phyloP scores from a whole-genome alignment of 2,888 invertebrate genomes.

The Leptothorax acervorum region DNA sequence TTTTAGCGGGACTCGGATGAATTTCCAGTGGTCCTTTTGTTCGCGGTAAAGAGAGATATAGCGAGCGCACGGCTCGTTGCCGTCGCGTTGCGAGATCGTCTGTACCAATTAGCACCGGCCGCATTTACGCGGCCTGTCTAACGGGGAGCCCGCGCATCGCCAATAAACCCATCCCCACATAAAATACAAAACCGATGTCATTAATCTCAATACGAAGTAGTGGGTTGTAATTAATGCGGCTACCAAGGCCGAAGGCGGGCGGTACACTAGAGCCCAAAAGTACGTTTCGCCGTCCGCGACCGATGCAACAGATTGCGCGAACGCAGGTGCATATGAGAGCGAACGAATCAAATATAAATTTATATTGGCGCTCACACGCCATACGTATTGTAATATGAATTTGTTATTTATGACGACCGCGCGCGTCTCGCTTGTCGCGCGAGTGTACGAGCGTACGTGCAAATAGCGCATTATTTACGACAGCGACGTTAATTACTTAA shows the following conservation, averaged over 20 bases:
- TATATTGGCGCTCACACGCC: conserved; percentile 1
- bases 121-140: conserved; percentile 57
- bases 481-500: conserved; percentile 40
- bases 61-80: background rate
- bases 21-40: conserved; percentile 9
- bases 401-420: conserved; percentile 33
- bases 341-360: conserved; percentile 48
- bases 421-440: conserved; percentile 15
- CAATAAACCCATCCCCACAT: conserved; percentile 73
- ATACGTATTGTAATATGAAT: conserved; percentile 6
- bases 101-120: conserved; percentile 73
- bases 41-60: background rate
- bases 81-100: conserved; percentile 60
- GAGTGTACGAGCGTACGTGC: background rate
- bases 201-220: conserved; percentile 76
- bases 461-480: conserved; percentile 42
- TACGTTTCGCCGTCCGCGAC: background rate
- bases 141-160: conserved; percentile 52
- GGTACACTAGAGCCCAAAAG: conserved; percentile 61
- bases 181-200: conserved; percentile 72
- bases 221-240: conserved; percentile 71
- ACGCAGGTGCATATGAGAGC: conserved; percentile 26
- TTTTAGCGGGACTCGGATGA: conserved; percentile 2
- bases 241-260: conserved; percentile 62
- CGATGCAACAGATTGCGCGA: conserved; percentile 43